Base-by-base conservation (phyloP, 2,888 invertebrate genomes). In the Mamestra brassicae region DNA sequence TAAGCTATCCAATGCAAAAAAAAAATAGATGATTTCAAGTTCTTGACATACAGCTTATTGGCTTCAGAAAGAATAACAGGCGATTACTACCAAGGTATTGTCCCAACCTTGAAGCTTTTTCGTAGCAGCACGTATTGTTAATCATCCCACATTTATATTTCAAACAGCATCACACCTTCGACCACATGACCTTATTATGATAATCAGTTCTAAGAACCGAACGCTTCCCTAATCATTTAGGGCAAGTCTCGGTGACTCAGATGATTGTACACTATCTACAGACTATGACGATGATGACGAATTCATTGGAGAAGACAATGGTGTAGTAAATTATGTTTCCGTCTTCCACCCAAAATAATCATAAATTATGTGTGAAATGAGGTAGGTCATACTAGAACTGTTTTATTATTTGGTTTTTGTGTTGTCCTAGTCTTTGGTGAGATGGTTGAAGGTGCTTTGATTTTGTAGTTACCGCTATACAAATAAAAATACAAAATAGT, bases 141-240 rank as follows among this genome's bases (percentile, higher is more conserved):
- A 47, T 75, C 11, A 75, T 75, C 3, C 3, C 38, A 6, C 10
- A 76, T 69, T 78, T 52, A 71, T n/a, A 34, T 60, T 78, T 76
- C 76, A 8, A 52, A 63, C 17, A 72, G 50, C 55, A 52, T 50
- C 58, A 6, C 50, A 50, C 65, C 42, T 64, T 47, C 34, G 15
- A 78, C 54, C 55, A 45, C 58, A 62, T 36, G 26, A 47, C 62
- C 66, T 55, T 55, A 36, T 61, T 63, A 52, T 73, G 38, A 8
- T 65, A 79, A 62, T 67, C 61, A 80, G n/a, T 76, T 71, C 80
- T 17, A 42, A 66, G 76, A 71, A 80, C 6, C 57, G 36, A 70
- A 61, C 17, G 52, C 76, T 80, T 80, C 76, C 71, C 61, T 65
- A 71, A 80, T 65, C 65, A 57, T 71, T 76, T 69, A 65, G 68